Conservation (phyloP, 1,140 invertebrate species). For the Tetragnatha versicolor region DNA sequence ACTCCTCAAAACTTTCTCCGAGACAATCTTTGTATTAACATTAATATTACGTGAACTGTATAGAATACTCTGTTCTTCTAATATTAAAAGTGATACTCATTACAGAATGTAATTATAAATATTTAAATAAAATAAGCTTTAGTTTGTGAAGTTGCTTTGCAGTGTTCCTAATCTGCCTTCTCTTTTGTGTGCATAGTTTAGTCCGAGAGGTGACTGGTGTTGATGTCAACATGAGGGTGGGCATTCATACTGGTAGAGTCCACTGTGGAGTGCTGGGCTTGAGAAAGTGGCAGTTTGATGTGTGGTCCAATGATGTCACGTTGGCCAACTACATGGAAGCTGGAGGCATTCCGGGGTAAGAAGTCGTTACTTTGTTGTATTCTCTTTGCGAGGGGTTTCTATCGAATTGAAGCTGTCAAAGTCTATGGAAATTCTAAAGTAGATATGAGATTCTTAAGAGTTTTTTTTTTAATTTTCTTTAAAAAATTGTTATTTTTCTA, state of each 20-base stretch:
- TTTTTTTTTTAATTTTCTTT: too few relatives aligned
- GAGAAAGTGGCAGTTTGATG: slow-evolving; percentile 89
- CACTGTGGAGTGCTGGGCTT: slow-evolving; percentile 94
- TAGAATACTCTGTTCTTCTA: too few relatives aligned
- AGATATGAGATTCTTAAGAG: too few relatives aligned
- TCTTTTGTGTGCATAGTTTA: slow-evolving; percentile 69
- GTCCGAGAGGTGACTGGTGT: slow-evolving; percentile 88
- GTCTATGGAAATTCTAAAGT: too few relatives aligned
- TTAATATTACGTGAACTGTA: too few relatives aligned
- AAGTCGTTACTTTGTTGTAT: slow-evolving; percentile 32
- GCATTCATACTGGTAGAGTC: slow-evolving; percentile 91
- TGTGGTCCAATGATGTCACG: slow-evolving; percentile 96
- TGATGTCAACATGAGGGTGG: slow-evolving; percentile 94
- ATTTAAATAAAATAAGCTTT: too few relatives aligned
- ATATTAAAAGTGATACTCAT: too few relatives aligned
- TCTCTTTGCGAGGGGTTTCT: neutral
- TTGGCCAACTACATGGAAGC: slow-evolving; percentile 96
- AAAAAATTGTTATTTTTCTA: too few relatives aligned
- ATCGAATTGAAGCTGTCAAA: neutral
- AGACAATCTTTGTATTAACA: too few relatives aligned
- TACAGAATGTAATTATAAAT: too few relatives aligned
- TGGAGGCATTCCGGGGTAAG: slow-evolving; percentile 87
- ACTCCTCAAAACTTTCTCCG: too few relatives aligned
- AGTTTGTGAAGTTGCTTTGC: too few relatives aligned
- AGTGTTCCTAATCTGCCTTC: neutral